phyloP scores from a whole-genome alignment of 1,140 invertebrate species.

The Drosophila dunni region DNA sequence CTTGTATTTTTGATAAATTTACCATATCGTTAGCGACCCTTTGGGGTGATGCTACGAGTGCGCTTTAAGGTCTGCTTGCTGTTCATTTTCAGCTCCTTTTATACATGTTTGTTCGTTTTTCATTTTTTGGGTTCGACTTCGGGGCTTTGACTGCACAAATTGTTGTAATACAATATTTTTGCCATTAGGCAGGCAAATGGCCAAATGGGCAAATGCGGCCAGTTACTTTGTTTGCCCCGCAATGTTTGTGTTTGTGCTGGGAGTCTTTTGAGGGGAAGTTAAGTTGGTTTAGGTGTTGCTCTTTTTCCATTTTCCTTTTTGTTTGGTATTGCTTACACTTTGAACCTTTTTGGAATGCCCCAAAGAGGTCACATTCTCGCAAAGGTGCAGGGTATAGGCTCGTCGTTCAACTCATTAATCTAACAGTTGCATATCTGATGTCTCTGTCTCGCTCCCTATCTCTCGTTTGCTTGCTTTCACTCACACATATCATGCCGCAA shows the following conservation, averaged over 20 bases:
- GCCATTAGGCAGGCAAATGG: conserved; percentile 76
- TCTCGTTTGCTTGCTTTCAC: background rate
- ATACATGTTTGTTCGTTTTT: conserved; percentile 52
- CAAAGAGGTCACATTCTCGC: background rate
- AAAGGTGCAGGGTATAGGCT: conserved; percentile 22
- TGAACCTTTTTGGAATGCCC: conserved; percentile 35
- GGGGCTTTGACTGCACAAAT: conserved; percentile 53
- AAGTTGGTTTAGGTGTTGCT: conserved; percentile 21
- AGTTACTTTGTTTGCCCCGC: conserved; percentile 66
- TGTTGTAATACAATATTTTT: conserved; percentile 83
- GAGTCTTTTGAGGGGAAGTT: background rate
- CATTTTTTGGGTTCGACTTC: conserved; percentile 17
- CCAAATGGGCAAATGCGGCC: conserved; percentile 65
- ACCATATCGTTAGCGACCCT: conserved; percentile 81
- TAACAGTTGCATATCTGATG: conserved; percentile 13
- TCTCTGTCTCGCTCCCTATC: background rate
- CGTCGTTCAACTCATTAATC: conserved; percentile 36
- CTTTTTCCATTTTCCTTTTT: conserved; percentile 20
- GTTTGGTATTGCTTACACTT: conserved; percentile 57
- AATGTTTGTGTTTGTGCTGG: conserved; percentile 52
- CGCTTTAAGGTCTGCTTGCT: conserved; percentile 16
- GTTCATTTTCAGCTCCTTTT: conserved; percentile 46
- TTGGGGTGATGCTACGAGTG: conserved; percentile 33
- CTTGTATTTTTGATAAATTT: conserved; percentile 79
- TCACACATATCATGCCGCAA: conserved; percentile 38